Evolutionary conservation across 2,113 vertebrate species (phyloP).

Genomic region (Dicentrarchus labrax): DNA sequence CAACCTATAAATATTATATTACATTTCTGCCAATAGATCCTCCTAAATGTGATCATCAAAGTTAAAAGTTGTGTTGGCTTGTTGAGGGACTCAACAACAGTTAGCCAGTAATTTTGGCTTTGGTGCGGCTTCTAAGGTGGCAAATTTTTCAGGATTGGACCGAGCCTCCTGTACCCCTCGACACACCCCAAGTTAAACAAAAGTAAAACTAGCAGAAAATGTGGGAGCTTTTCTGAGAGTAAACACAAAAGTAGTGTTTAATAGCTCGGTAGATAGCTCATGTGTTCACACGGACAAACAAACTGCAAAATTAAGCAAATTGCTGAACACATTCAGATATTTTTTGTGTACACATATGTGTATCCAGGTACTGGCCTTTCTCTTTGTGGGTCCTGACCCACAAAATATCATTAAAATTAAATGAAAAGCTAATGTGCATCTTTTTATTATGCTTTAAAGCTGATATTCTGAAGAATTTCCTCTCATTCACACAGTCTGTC

Average conservation of each 20-base stretch:
- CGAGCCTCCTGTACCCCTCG: background rate
- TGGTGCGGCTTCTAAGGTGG: background rate
- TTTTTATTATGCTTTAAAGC: background rate
- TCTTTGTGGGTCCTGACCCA: too few relatives aligned
- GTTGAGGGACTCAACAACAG: background rate
- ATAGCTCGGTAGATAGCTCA: background rate
- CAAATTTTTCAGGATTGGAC: slow-evolving; percentile 21
- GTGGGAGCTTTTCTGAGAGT: background rate
- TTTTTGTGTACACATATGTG: background rate
- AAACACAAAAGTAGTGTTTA: background rate
- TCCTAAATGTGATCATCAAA: too few relatives aligned
- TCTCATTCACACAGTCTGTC: background rate
- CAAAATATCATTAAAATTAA: too few relatives aligned
- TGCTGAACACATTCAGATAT: background rate
- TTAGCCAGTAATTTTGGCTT: background rate
- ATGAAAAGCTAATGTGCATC: background rate
- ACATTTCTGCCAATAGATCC: too few relatives aligned
- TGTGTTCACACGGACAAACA: background rate
- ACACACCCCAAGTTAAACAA: background rate
- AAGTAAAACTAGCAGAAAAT: background rate
- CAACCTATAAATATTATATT: too few relatives aligned
- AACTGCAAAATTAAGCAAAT: background rate
- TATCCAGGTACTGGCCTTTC: background rate
- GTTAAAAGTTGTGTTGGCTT: too few relatives aligned
- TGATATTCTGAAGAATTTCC: background rate